Conservation (phyloP, 2,113 vertebrate genomes). For the Sander lucioperca region DNA sequence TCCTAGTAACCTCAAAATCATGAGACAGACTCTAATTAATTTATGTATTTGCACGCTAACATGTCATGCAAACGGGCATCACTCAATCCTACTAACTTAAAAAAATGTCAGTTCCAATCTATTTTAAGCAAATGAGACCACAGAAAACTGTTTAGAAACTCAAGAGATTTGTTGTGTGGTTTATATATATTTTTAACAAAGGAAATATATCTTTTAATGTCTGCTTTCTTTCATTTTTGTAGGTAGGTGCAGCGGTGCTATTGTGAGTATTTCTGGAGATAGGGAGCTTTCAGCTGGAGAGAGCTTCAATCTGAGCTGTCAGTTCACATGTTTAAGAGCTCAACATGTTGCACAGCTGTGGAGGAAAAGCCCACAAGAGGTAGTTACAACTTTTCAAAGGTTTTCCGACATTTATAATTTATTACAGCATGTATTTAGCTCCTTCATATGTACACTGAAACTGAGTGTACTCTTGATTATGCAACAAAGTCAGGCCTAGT, state of each 20-base stretch:
- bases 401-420: background rate
- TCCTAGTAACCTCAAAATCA: too few species aligned
- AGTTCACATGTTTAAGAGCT: slow-evolving; percentile 33
- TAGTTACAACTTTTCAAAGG: background rate
- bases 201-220: background rate
- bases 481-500: too few species aligned
- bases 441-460: background rate
- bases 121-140: background rate
- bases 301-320: slow-evolving; percentile 31
- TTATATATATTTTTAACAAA: background rate
- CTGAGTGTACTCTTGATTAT: background rate
- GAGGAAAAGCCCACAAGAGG: background rate
- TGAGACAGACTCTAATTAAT: too few species aligned
- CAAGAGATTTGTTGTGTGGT: too few species aligned
- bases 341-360: slow-evolving; percentile 37
- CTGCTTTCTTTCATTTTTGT: background rate
- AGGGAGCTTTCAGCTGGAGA: background rate
- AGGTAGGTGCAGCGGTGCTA: background rate
- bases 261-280: slow-evolving; percentile 11
- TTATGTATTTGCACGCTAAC: too few species aligned
- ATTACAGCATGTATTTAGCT: background rate
- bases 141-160: background rate
- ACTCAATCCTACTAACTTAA: background rate
- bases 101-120: too few species aligned
- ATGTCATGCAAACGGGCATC: background rate